Evolutionary conservation across 2,888 invertebrate genomes (phyloP).

Genomic region (Liposcelis brunnea): DNA sequence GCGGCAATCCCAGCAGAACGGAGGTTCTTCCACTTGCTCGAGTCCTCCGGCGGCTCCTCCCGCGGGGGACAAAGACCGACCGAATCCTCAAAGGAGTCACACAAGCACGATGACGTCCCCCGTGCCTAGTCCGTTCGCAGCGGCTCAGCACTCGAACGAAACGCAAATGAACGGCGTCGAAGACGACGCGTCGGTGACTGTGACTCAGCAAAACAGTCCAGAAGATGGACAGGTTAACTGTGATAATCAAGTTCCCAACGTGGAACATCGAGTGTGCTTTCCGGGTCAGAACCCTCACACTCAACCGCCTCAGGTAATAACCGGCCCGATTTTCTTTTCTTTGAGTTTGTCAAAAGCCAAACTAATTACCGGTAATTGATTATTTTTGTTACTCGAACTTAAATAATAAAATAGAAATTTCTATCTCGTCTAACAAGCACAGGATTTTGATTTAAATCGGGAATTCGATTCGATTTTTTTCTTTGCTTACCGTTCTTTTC

Average conservation of each 20-base stretch:
- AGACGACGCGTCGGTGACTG: not conserved
- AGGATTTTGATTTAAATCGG: too few relatives aligned
- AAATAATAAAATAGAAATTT: too few relatives aligned
- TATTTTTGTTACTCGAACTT: too few relatives aligned
- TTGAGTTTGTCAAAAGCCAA: too few relatives aligned
- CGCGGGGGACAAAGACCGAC: too few relatives aligned
- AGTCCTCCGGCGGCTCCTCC: not conserved
- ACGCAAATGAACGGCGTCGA: too few relatives aligned
- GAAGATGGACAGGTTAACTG: not conserved
- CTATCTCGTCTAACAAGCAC: too few relatives aligned
- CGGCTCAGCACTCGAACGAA: too few relatives aligned
- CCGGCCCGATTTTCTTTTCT: too few relatives aligned
- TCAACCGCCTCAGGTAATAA: not conserved
- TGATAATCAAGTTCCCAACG: not conserved
- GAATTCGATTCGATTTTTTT: too few relatives aligned
- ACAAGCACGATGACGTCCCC: conserved; percentile 8
- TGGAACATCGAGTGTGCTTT: not conserved
- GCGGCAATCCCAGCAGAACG: not conserved
- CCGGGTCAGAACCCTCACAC: not conserved
- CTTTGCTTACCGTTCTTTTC: too few relatives aligned
- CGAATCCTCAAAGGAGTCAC: not conserved
- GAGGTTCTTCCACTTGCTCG: not conserved
- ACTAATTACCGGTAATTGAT: too few relatives aligned
- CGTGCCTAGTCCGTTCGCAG: conserved; percentile 4
- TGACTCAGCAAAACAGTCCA: not conserved